phyloP scores from a whole-genome alignment of 2,797 vertebrate species.

The Sebastes flavidus region DNA sequence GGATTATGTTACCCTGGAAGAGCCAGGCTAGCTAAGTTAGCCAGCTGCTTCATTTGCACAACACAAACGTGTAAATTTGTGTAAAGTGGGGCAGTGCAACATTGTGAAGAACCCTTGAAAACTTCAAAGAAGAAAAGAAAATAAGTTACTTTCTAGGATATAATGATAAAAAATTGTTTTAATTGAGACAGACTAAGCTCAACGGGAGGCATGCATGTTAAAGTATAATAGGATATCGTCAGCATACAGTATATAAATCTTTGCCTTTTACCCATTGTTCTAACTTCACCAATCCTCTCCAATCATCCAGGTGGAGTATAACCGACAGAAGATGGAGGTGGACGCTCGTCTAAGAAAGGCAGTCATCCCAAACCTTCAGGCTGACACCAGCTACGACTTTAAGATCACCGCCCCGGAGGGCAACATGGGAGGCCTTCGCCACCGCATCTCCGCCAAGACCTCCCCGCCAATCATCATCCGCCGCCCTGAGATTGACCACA shows the following conservation, averaged over 20 bases:
- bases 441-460: conserved; percentile 92
- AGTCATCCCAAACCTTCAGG: conserved; percentile 92
- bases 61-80: background rate
- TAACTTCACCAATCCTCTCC: background rate
- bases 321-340: conserved; percentile 90
- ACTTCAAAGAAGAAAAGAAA: background rate
- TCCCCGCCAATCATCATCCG: conserved; percentile 89
- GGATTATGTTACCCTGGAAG: background rate
- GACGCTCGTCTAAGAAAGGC: conserved; percentile 93
- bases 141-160: background rate
- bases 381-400: conserved; percentile 94
- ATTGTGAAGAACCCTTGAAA: background rate
- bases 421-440: conserved; percentile 95
- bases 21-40: background rate
- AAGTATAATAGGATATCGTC: background rate
- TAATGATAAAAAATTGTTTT: background rate
- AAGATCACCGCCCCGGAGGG: conserved; percentile 93
- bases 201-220: background rate
- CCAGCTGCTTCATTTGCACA: background rate
- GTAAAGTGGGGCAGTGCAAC: background rate
- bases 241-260: background rate
- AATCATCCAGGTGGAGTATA: conserved; percentile 92
- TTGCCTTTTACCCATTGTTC: background rate
- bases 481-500: conserved; percentile 91
- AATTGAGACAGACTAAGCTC: background rate